Conservation (phyloP, 2,113 vertebrate genomes). For the Saccopteryx bilineata region DNA sequence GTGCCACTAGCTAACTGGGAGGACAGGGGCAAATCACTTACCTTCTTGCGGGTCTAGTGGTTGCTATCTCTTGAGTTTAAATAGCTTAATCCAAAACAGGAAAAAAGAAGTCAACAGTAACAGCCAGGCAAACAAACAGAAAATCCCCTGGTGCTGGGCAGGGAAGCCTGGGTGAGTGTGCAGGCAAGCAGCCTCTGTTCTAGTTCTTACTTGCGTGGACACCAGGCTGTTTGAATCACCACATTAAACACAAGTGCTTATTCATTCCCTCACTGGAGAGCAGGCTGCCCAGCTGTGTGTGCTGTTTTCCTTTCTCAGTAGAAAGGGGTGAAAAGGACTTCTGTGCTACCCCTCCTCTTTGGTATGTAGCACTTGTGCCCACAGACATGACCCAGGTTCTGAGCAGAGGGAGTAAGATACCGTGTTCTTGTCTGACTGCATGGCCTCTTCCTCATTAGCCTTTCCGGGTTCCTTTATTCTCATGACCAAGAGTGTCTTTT, state of each 20-base stretch:
- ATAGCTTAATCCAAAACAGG: constrained; percentile 7
- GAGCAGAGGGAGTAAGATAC: neutral
- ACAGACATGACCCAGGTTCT: neutral
- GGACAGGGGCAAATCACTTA: neutral
- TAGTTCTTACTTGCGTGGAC: fast-evolving
- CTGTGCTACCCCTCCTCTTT: neutral
- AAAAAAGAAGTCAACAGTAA: neutral
- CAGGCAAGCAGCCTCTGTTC: no score
- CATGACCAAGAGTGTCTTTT: neutral
- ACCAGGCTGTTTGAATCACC: neutral
- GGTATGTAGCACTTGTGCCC: neutral
- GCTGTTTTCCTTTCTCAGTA: neutral
- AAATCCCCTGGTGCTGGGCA: neutral
- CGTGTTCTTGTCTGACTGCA: fast-evolving
- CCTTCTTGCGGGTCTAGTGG: neutral
- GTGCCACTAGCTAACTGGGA: neutral
- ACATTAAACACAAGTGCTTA: neutral
- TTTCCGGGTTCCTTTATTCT: neutral
- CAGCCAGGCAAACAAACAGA: neutral
- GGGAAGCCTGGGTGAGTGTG: neutral
- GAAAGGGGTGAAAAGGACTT: neutral
- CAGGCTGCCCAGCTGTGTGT: neutral
- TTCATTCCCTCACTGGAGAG: neutral
- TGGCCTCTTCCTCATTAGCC: neutral
- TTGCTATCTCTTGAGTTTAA: constrained; percentile 46